Conservation (phyloP, 2,888 invertebrate species). For the Abrostola tripartita region DNA sequence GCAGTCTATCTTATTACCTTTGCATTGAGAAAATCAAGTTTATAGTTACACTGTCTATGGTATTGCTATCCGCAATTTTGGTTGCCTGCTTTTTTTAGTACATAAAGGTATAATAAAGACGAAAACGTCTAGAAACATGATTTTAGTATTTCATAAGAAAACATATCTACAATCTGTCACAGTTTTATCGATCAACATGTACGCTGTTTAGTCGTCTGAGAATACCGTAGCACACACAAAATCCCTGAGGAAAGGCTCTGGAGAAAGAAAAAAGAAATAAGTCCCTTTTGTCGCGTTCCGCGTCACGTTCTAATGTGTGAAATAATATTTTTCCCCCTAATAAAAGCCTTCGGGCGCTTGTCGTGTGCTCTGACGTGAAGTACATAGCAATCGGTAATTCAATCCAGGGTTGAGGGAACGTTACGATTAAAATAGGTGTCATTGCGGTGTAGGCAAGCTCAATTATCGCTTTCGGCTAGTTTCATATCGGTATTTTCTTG, state of each 20-base stretch:
- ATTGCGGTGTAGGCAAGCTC: constrained; percentile 31
- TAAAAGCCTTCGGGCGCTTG: constrained; percentile 53
- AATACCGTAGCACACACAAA: constrained; percentile 43
- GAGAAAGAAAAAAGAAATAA: constrained; percentile 48
- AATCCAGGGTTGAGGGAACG: constrained; percentile 43
- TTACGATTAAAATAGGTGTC: constrained; percentile 25
- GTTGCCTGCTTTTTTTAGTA: too few relatives aligned
- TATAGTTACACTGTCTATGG: too few relatives aligned
- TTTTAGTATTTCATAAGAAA: background rate
- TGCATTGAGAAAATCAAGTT: too few relatives aligned
- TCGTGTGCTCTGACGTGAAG: constrained; percentile 44
- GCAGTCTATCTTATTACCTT: too few relatives aligned
- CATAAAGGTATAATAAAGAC: too few relatives aligned
- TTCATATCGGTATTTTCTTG: background rate
- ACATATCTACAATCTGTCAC: constrained; percentile 21
- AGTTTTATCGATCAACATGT: constrained; percentile 25
- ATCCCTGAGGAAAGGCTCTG: constrained; percentile 43
- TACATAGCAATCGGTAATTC: constrained; percentile 55
- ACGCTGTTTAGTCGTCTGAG: constrained; percentile 34
- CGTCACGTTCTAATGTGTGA: constrained; percentile 62
- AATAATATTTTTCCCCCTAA: constrained; percentile 56
- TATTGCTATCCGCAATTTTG: too few relatives aligned
- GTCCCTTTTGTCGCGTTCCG: constrained; percentile 46
- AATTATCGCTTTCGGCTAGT: constrained; percentile 11
- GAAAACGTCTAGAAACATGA: too few relatives aligned